Evolutionary conservation across 1,140 invertebrate genomes (phyloP), one percentile per base, ranked within the genome.

Genomic region (Drosophila sproati): DNA sequence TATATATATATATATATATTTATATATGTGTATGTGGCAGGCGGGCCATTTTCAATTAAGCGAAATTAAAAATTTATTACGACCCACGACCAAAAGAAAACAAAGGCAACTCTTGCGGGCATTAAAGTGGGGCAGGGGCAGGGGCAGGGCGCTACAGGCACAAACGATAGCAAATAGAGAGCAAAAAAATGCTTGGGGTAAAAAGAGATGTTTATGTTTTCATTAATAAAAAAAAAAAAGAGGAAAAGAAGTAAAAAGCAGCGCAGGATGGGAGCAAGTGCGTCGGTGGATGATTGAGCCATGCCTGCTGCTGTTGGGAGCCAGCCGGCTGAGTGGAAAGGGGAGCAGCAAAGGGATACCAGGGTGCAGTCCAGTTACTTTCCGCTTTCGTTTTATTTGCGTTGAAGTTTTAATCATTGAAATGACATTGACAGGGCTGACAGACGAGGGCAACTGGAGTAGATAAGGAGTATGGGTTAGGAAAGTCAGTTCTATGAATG

Each of bases 51-150:
- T 88, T 88, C 83, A 88, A 88, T 88, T 88, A 88, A 89, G 83
- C 83, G 79, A 89, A 88, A 88, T 88, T 88, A 88, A 89, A 88
- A 88, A 88, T 88, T 89, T 88, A 88, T 89, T 89, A 80, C 78
- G 48, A 80, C 55, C 83, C 55, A 72, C 80, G 77, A 61, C 69
- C 68, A 47, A 89, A 88, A 39, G 77, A 80, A 89, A 89, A 88
- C 85, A 88, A 88, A 83, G 80, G 56, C 64, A 74, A 62, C 3
- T 57, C 1, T 72, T 72, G 79, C 35, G 41, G 43, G 69, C 20
- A 45, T 52, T 45, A 35, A 50, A 45, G 39, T 3, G 71, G 71
- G 56, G 67, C 34, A 62, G 37, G 29, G 50, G 35, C 7, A 32
- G 10, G 47, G 48, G 41, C 50, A 64, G 55, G 28, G 8, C 52